Evolutionary conservation across 1,140 invertebrate genomes (phyloP), one percentile per base, ranked within the genome.

Genomic region (Leucophenga varia): DNA sequence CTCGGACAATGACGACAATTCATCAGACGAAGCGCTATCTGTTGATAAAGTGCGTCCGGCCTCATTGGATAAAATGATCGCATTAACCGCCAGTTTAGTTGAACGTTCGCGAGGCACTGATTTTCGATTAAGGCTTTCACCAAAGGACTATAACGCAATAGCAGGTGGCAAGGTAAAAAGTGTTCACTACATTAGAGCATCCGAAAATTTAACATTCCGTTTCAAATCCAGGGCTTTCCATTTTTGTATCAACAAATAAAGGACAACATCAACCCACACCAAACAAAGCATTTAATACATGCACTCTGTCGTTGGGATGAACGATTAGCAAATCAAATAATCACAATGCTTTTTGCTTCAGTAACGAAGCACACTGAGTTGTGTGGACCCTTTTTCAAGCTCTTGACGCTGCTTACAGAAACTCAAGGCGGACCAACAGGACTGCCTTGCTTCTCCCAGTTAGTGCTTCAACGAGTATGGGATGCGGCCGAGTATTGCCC

Each of bases 61-160:
- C 2, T 93, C 93, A 0, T 76, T 96, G n/a, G 93, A 95, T 72
- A 96, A 96, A 78, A 96, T 96, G 93, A 93, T 97, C 37, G 88
- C 90, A 6, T 75, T 96, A 4, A 87, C 95, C 20, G 90, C 91
- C 3, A 83, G 87, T 2, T 79, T 96, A 20, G 90, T 95, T 17
- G 93, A 96, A 70, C 86, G 90, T 45, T 93, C 91, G 19, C 78
- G 93, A 13, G 88, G 88, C 47, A 79, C 86, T 6, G 84, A 87
- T 76, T 86, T 79, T 50, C 81, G 84, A 47, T 77, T 95, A 5
- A 82, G 86, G n/a, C 74, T 95, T 4, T 87, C 85, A 3, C 80
- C 86, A 2, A 84, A 84, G 46, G 93, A 96, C 75, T 86, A 90
- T 19, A 86, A 83, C 56, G 86, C 90, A 3, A 82, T 95, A 18